Evolutionary conservation across 2,797 vertebrate species (phyloP).

Genomic region (Megaceryle alcyon): DNA sequence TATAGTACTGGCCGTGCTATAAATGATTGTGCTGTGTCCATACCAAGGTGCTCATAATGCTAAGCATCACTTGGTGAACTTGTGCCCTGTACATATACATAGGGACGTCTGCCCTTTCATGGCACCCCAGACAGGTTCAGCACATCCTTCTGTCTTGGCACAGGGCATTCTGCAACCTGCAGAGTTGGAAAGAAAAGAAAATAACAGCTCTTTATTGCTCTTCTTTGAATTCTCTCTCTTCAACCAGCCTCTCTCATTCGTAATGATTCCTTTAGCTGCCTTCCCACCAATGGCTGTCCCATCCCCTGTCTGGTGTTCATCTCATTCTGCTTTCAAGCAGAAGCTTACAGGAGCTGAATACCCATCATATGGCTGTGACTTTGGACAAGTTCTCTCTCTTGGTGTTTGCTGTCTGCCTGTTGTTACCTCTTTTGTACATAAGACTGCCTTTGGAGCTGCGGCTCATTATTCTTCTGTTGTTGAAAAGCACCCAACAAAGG

Average conservation of each 20-base stretch:
- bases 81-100: accelerated
- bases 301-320: not conserved
- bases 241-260: not conserved
- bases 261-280: not conserved
- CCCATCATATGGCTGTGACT: not conserved
- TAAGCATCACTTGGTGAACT: not conserved
- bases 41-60: not conserved
- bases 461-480: not conserved
- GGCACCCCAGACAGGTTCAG: not conserved
- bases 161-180: not conserved
- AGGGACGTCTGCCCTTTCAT: not conserved
- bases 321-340: not conserved
- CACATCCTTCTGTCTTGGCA: not conserved
- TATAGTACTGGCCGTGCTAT: not conserved
- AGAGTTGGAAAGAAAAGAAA: not conserved
- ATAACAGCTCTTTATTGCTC: not conserved
- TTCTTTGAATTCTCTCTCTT: not conserved
- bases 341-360: not conserved
- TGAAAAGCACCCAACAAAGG: not conserved
- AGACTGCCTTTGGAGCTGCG: not conserved
- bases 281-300: not conserved
- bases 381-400: not conserved
- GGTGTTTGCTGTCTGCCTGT: not conserved
- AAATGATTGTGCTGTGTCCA: accelerated
- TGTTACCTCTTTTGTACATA: not conserved